Base-by-base conservation (phyloP, 1,140 invertebrate species). In the Lepidostoma basale region DNA sequence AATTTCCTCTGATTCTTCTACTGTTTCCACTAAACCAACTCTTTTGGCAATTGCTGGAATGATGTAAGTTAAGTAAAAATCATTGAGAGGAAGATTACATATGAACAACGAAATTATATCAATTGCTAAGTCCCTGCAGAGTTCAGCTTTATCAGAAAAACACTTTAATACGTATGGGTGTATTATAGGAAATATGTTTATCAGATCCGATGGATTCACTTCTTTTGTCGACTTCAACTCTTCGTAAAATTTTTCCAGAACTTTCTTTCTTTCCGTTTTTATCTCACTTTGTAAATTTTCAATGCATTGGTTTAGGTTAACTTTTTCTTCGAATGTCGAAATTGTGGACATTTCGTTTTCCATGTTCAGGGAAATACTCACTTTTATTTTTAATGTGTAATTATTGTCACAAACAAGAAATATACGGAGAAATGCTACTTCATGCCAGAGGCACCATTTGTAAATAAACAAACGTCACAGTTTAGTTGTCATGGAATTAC, bases 1-100 rank as follows among this genome's bases (percentile, higher is more conserved):
- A 30, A 96, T 85, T 87, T 97, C 95, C 82, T 97, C 95, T 8
- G 92, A 95, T 26, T 87, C 81, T 80, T 96, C 94, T 3, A 91
- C 79, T 6, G 91, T 85, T 75, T 95, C 92, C 44, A 88, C n/a
- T 16, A 87, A 87, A 1, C 91, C 92, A 65, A 96, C 85, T 69
- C 94, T 86, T 74, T 90, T 89, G 0, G 87, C 85, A 44, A 96
- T 76, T 9, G 90, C 85, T 9, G 93, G 90, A 14, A 95, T 84
- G n/a, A 95, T 80, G 68, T 90, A 89, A 0, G 88, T 86, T 30
- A 95, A 81, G 75, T 91, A 88, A 56, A 88, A 89, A 66, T 92
- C 90, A 73, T 87, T 83, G 0, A 82, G 74, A 1, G 85, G 82
- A 12, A 81, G 72, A 9, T 72, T 74, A 23, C 80, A 75, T 14